Evolutionary conservation across 2,113 vertebrate genomes (phyloP).

Genomic region (Cyanoderma ruficeps): DNA sequence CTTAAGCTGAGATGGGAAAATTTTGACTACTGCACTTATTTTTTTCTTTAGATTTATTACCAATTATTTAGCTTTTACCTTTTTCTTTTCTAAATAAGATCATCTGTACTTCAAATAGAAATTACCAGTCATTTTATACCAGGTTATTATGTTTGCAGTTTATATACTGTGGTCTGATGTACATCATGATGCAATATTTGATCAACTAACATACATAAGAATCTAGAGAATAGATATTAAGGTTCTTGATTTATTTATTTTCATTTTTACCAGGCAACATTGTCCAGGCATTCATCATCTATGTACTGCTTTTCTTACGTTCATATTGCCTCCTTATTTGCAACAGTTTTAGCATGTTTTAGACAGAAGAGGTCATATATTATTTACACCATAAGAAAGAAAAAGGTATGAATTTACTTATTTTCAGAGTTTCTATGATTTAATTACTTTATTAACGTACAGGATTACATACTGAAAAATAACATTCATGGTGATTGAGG

Average conservation of each 20-base stretch:
- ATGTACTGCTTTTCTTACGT: constrained; percentile 50
- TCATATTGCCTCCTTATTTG: constrained; percentile 66
- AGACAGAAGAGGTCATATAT: constrained; percentile 33
- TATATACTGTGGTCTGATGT: background rate
- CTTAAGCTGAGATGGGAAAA: background rate
- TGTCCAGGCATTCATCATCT: constrained; percentile 56
- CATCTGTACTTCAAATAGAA: background rate
- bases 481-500: background rate
- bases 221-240: background rate
- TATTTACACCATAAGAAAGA: constrained; percentile 8
- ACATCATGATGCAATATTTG: background rate
- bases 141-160: background rate
- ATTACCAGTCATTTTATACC: background rate
- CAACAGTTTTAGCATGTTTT: constrained; percentile 66
- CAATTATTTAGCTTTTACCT: background rate
- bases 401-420: constrained; percentile 18
- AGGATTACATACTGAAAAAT: background rate
- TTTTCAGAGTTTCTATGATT: background rate
- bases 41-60: background rate
- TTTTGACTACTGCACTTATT: background rate
- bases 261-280: constrained; percentile 37
- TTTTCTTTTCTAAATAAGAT: background rate
- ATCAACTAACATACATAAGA: background rate
- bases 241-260: background rate
- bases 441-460: background rate